Evolutionary conservation across 2,797 vertebrate species (phyloP).

Genomic region (Epinephelus coioides): DNA sequence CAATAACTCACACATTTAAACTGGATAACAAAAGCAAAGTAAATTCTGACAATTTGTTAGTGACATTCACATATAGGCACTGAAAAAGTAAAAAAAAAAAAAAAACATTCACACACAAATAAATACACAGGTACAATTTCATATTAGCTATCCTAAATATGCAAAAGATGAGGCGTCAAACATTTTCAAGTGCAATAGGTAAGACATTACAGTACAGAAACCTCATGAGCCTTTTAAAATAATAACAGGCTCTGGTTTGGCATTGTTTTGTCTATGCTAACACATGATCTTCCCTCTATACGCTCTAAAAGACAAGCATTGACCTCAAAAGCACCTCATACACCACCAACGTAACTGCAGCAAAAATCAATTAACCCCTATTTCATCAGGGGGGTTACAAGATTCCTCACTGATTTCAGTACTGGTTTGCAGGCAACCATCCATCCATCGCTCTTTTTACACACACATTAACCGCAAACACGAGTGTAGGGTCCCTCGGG

Average conservation of each 20-base stretch:
- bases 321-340: conserved; percentile 19
- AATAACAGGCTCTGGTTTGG: conserved; percentile 56
- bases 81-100: conserved; percentile 49
- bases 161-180: conserved; percentile 59
- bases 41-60: conserved; percentile 64
- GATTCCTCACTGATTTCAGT: conserved; percentile 3
- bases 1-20: conserved; percentile 53
- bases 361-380: neutral
- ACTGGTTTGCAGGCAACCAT: conserved; percentile 6
- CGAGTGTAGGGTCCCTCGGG: neutral
- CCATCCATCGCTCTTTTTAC: conserved; percentile 17
- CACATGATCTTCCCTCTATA: conserved; percentile 29
- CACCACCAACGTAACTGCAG: conserved; percentile 16
- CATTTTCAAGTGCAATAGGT: conserved; percentile 72
- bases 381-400: neutral
- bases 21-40: conserved; percentile 47
- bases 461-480: conserved; percentile 15
- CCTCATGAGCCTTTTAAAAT: conserved; percentile 40
- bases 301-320: neutral
- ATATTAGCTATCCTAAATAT: conserved; percentile 53
- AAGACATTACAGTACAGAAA: conserved; percentile 66
- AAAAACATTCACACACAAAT: conserved; percentile 63
- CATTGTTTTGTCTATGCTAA: conserved; percentile 52
- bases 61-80: conserved; percentile 73
- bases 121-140: conserved; percentile 63